These are phyloP conservation scores for Drosophila kikkawai DNA, from an alignment of 1,140 invertebrate genomes.

Conservation along the genomic window DNA sequence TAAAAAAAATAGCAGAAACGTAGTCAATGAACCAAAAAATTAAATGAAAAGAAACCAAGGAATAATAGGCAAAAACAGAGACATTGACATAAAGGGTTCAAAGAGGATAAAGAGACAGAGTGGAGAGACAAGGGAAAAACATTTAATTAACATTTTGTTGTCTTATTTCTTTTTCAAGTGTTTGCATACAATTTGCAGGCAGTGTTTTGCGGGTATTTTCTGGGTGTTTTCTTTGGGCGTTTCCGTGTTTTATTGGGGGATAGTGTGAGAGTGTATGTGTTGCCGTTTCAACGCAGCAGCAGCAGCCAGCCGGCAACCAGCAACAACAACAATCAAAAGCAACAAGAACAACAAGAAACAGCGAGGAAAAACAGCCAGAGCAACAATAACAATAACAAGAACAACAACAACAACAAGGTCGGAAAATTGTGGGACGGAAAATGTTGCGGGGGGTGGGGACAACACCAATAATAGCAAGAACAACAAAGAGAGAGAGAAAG, in stretches of 20 bases:
- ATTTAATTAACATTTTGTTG: conserved; percentile 55
- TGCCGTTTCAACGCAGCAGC: conserved; percentile 49
- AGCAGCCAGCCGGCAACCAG: conserved; percentile 20
- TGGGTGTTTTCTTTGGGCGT: conserved; percentile 22
- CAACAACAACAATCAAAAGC: conserved; percentile 52
- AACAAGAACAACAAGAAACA: conserved; percentile 64
- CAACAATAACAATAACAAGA: conserved; percentile 48
- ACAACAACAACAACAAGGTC: conserved; percentile 13
- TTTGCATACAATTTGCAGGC: conserved; percentile 73
- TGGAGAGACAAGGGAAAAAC: conserved; percentile 26
- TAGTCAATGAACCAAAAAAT: conserved; percentile 1
- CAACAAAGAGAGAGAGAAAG: conserved; percentile 5
- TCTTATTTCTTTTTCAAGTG: conserved; percentile 47
- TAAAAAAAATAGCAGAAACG: background rate
- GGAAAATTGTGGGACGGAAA: conserved; percentile 4
- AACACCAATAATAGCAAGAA: conserved; percentile 45
- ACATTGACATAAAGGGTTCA: background rate
- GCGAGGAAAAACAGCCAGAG: conserved; percentile 42
- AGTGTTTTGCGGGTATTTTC: conserved; percentile 52
- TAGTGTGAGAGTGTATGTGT: conserved; percentile 38
- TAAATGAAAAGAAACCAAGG: background rate
- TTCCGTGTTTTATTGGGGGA: conserved; percentile 9
- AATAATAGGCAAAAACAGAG: background rate
- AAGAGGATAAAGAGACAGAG: conserved; percentile 3
- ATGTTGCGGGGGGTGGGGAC: background rate